Evolutionary conservation across 2,113 vertebrate species (phyloP).

Genomic region (Hyperopisus bebe): DNA sequence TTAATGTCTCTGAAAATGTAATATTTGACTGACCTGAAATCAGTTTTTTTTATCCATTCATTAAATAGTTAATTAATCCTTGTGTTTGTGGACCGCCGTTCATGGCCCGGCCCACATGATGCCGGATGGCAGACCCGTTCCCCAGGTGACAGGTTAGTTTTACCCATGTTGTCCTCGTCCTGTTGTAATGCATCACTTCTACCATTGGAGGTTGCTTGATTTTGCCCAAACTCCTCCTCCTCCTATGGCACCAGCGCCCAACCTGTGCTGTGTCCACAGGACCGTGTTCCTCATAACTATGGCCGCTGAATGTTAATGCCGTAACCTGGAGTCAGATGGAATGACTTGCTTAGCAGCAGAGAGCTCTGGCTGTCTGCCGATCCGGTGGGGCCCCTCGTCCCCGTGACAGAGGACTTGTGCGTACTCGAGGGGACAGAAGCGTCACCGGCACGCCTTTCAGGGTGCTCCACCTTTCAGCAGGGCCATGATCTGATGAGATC

Average conservation of each 20-base stretch:
- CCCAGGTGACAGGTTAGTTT: not conserved
- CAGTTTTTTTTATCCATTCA: not conserved
- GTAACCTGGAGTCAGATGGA: constrained; percentile 38
- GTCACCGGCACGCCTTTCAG: constrained; percentile 19
- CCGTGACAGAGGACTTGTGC: constrained; percentile 11
- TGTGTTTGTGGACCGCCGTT: not conserved
- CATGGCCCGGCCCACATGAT: not conserved
- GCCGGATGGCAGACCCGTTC: not conserved
- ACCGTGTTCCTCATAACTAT: constrained; percentile 32
- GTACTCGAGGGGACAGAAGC: constrained; percentile 43
- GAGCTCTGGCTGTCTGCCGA: constrained; percentile 15
- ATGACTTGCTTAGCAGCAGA: constrained; percentile 31
- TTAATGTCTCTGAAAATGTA: not conserved
- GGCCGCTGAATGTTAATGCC: constrained; percentile 29
- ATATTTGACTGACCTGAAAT: not conserved
- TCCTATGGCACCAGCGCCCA: too few species aligned
- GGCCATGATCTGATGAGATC: not conserved
- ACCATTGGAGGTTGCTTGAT: not conserved
- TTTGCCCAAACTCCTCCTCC: not conserved
- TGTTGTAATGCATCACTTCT: not conserved
- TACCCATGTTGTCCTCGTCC: not conserved
- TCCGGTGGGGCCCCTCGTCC: not conserved
- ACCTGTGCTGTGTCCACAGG: not conserved
- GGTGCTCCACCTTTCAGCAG: not conserved
- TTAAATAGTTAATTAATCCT: not conserved